Conservation (phyloP, 1,140 invertebrate genomes). For the Solenopsis invicta region DNA sequence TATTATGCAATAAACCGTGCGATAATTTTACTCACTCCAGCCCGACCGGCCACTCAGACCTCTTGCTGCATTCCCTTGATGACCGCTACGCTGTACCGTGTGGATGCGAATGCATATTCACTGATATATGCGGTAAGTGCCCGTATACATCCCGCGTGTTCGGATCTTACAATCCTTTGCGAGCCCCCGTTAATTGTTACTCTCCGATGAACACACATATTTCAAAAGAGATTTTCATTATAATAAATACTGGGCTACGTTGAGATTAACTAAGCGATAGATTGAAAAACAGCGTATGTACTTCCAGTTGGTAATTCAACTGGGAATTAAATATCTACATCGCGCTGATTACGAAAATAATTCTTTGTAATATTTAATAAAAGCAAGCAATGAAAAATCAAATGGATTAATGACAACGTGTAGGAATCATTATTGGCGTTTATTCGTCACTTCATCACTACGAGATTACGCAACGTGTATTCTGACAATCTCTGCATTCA, state of each 20-base stretch:
- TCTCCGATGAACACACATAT: not conserved
- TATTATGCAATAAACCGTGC: slow-evolving; percentile 64
- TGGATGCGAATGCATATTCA: not conserved
- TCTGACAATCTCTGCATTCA: not conserved
- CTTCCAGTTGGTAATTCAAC: not conserved
- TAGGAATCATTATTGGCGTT: not conserved
- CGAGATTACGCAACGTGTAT: not conserved
- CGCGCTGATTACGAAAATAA: not conserved
- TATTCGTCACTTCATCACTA: not conserved
- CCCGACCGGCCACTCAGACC: not conserved
- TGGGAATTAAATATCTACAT: not conserved
- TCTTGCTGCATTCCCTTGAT: slow-evolving; percentile 1
- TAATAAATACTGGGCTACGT: not conserved
- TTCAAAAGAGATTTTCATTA: not conserved
- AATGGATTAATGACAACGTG: not conserved
- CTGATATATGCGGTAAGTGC: not conserved
- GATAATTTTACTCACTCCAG: slow-evolving; percentile 65
- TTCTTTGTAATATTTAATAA: not conserved
- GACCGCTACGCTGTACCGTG: slow-evolving; percentile 6
- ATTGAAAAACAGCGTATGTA: not conserved
- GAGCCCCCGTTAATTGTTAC: not conserved
- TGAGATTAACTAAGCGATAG: not conserved
- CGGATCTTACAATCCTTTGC: not conserved
- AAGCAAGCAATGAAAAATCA: not conserved
- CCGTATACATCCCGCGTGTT: not conserved